Conservation (phyloP, 2,888 invertebrate genomes). For the Stenoptilia bipunctidactyla region DNA sequence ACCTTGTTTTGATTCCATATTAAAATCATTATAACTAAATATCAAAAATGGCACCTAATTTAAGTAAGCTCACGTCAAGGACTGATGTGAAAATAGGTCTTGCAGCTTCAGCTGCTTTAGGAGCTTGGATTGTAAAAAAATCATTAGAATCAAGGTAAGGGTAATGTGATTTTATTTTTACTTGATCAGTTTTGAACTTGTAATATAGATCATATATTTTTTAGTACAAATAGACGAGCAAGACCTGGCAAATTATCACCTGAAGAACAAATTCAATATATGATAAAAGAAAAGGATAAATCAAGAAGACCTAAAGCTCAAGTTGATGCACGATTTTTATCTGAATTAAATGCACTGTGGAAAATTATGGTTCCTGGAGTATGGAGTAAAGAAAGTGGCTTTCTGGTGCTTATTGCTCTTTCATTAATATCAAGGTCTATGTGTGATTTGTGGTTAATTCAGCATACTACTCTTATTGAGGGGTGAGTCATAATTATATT, state of each 20-base stretch:
- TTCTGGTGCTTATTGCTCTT: conserved; percentile 80
- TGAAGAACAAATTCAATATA: conserved; percentile 82
- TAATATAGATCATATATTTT: not conserved
- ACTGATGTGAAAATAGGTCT: conserved; percentile 75
- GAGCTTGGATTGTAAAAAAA: conserved; percentile 71
- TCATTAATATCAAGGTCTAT: conserved; percentile 90
- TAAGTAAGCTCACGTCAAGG: conserved; percentile 81
- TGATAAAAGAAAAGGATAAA: conserved; percentile 79
- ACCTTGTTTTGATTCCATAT: not conserved
- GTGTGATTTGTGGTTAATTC: conserved; percentile 98
- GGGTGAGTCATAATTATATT: conserved; percentile 77
- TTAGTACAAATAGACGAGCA: not conserved
- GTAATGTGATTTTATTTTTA: too few species aligned
- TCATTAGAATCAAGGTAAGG: conserved; percentile 63
- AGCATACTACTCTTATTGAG: conserved; percentile 93
- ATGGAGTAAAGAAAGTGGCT: conserved; percentile 81
- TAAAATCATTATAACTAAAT: not conserved
- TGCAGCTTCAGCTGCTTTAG: conserved; percentile 73
- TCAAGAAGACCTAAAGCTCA: conserved; percentile 75
- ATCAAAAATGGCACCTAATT: conserved; percentile 77
- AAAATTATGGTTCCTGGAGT: conserved; percentile 85
- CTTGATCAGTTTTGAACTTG: not conserved
- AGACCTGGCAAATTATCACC: conserved; percentile 34
- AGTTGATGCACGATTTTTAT: conserved; percentile 81
- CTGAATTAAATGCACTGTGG: conserved; percentile 76